phyloP scores from a whole-genome alignment of 2,888 invertebrate species.

The Argyresthia albistria region DNA sequence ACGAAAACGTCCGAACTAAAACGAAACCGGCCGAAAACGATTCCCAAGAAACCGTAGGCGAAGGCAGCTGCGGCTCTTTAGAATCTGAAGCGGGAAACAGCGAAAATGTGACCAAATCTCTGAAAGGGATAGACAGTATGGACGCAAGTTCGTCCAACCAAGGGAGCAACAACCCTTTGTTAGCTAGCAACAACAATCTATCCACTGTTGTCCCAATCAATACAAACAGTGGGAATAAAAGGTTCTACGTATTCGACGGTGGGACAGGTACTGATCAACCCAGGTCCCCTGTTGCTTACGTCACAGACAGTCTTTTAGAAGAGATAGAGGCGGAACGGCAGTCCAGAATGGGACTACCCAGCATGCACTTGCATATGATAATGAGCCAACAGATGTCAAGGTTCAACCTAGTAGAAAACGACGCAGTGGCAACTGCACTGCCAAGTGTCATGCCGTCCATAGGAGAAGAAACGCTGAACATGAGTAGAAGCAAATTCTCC shows the following conservation, averaged over 20 bases:
- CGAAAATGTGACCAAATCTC: conserved; percentile 43
- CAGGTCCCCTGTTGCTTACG: conserved; percentile 58
- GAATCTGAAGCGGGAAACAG: conserved; percentile 58
- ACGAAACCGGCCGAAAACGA: conserved; percentile 45
- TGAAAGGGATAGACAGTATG: conserved; percentile 45
- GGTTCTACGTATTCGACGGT: conserved; percentile 62
- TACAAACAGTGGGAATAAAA: conserved; percentile 50
- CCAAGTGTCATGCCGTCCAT: conserved; percentile 65
- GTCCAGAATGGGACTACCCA: conserved; percentile 59
- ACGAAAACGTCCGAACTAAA: conserved; percentile 32
- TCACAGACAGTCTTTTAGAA: conserved; percentile 59
- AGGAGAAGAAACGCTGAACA: conserved; percentile 70
- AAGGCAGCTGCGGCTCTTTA: conserved; percentile 63
- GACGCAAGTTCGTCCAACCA: conserved; percentile 66
- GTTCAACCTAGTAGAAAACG: conserved; percentile 33
- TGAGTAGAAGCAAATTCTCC: conserved; percentile 68
- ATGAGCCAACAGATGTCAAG: conserved; percentile 54
- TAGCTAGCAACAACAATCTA: conserved; percentile 59
- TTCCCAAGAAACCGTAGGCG: conserved; percentile 50
- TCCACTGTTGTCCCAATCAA: conserved; percentile 59
- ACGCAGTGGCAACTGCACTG: conserved; percentile 36
- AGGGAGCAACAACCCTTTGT: conserved; percentile 62
- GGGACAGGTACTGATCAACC: conserved; percentile 55
- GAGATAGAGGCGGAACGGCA: conserved; percentile 63
- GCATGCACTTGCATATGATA: conserved; percentile 63